Evolutionary conservation across 2,797 vertebrate genomes (phyloP), one percentile per base, ranked within the genome.

Genomic region (Artibeus jamaicensis): DNA sequence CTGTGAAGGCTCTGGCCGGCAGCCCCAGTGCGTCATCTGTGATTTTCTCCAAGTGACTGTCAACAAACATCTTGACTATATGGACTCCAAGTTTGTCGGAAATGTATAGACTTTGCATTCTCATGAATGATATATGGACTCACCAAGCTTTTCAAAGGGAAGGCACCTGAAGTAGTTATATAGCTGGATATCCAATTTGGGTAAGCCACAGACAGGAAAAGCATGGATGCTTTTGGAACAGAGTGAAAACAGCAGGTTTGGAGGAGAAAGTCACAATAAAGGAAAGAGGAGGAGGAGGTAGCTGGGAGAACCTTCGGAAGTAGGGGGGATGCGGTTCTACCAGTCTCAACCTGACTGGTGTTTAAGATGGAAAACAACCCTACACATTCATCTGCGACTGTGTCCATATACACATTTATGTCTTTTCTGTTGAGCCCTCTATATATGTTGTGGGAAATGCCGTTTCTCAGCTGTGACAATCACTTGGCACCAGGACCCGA

Each of bases 311-410:
- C 6, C 39, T 81, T 76, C 8, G 1, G 39, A 96, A 71, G 14
- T 32, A 71, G 37, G 29, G 70, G 55, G 48, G 67, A 97, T 89
- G 62, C 94, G 92, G 89, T 94, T 67, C 48, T 95, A 88, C 15
- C 89, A 91, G 37, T 94, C 94, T 93, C 91, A 96, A 98, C 97
- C 93, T 94, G 96, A 81, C 59, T 32, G 19, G 67, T 39, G 8
- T 89, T 76, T 67, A 76, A 97, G 82, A 21, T 34, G 93, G 86
- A 34, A 55, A 91, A 77, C 34, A 9, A 62, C 15, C 81, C 73
- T 67, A 92, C 22, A 48, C 76, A 11, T 65, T n/a, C 4, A 42
- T n/a, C 8, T 22, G n/a, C 57, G 73, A 89, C 78, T 68, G 22
- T 84, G 97, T 97, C 89, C 73, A 87, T 18, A 22, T 21, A 55